Evolutionary conservation across 2,113 vertebrate species (phyloP).

Genomic region (Colinus virginianus): DNA sequence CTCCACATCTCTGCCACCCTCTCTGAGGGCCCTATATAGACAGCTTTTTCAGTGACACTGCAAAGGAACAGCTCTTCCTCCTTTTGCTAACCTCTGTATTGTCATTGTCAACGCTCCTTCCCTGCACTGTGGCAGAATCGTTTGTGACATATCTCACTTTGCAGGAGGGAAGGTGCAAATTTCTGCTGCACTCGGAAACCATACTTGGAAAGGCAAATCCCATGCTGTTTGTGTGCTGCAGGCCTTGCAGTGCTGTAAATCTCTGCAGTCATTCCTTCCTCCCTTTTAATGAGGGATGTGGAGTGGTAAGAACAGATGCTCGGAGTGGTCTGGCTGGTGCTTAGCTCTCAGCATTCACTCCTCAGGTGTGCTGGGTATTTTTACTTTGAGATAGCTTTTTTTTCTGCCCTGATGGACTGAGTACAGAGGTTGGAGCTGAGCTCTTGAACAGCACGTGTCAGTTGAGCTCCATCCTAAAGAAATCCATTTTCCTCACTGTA

Average conservation of each 20-base stretch:
- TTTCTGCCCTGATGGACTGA: not conserved
- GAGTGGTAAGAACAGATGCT: not conserved
- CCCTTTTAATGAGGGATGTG: not conserved
- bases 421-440: not conserved
- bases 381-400: not conserved
- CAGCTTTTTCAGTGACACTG: not conserved
- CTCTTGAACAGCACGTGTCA: not conserved
- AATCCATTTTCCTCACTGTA: not conserved
- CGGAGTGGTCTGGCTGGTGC: not conserved
- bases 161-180: not conserved
- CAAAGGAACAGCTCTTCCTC: not conserved
- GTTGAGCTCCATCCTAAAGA: not conserved
- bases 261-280: not conserved
- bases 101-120: not conserved
- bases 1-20: not conserved
- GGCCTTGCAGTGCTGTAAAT: not conserved
- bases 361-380: not conserved
- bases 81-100: rapidly evolving
- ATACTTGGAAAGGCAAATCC: not conserved
- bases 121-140: rapidly evolving
- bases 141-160: not conserved
- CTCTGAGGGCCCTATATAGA: not conserved
- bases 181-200: not conserved
- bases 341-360: not conserved
- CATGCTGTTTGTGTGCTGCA: not conserved